Evolutionary conservation across 2,113 vertebrate genomes (phyloP), one percentile per base, ranked within the genome.

Genomic region (Paradisaea rubra): DNA sequence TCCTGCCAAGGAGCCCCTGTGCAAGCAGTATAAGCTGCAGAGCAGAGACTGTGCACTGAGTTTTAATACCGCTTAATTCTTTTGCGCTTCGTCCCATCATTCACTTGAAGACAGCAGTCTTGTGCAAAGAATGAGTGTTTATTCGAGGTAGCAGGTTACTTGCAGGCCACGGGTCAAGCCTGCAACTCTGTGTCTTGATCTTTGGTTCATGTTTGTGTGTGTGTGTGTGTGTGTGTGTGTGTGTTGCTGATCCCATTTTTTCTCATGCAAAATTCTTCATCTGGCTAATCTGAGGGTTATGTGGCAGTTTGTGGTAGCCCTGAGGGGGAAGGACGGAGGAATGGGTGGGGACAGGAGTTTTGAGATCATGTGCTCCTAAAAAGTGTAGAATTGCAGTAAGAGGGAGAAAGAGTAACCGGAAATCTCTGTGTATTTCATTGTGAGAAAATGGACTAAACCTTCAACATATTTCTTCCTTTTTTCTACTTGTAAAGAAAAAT

Each of bases 141-240:
- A 41, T 86, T 71, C 4, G 5, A 81, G 52, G 30, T 35, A 45
- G 5, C 23, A 4, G 2, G 9, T 90, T 73, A 42, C 25, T 61
- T 1, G 0, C 1, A 1, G 76, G 35, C 47, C 13, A 0, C 0
- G 2, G 14, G n/a, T 83, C 35, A 63, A 60, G 31, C 54, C 30
- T 47, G 13, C 37, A 16, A 1, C 10, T 69, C 23, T 60, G 11
- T 41, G 6, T 53, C 60, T n/a, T 72, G 24, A 33, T 82, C 37
- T 72, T 88, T 77, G 25, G 21, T 35, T 79, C 1, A 0, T 18
- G 10, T 57, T n/a, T 60, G 12, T 56, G 10, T 68, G 13, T 41
- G 41, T 41, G 39, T 39, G 39, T 39, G 39, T 39, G 39, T 39
- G 39, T 39, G 39, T 39, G 9, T 54, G n/a, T 50, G 12, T 59